Percentiles rank a stretch among this genome's conserved stretches.
Conservation (phyloP, 2,888 invertebrate genomes). For the Steinernema hermaphroditum region DNA sequence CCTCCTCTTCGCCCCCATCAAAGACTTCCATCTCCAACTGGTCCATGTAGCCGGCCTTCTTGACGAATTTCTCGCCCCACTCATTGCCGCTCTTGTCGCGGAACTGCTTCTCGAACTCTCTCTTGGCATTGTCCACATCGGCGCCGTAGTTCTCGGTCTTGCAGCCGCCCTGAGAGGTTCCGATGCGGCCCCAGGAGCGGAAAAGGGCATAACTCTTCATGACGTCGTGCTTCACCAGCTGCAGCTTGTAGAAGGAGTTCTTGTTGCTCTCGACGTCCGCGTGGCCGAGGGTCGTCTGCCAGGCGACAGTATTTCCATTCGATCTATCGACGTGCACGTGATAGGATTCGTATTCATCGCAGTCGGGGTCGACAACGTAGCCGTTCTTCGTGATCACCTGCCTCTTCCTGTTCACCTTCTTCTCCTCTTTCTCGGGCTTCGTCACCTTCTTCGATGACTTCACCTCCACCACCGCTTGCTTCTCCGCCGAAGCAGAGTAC, state of each 20-base stretch:
- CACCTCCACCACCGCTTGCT: neutral
- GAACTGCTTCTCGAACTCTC: slow-evolving; percentile 43
- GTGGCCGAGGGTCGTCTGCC: slow-evolving; percentile 67
- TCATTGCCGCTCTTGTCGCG: slow-evolving; percentile 31
- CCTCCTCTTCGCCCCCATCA: slow-evolving; percentile 3
- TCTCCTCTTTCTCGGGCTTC: neutral
- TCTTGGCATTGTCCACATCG: slow-evolving; percentile 55
- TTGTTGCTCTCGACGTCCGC: slow-evolving; percentile 82
- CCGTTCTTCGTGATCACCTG: slow-evolving; percentile 76
- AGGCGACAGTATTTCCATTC: slow-evolving; percentile 37
- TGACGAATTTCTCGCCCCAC: slow-evolving; percentile 71
- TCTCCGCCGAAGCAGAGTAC: neutral
- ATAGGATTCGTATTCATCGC: slow-evolving; percentile 52
- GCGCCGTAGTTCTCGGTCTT: slow-evolving; percentile 61
- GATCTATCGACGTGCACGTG: slow-evolving; percentile 55
- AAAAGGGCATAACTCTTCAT: slow-evolving; percentile 75
- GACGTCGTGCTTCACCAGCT: slow-evolving; percentile 79
- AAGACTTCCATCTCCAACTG: slow-evolving; percentile 86
- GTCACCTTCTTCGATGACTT: slow-evolving; percentile 43
- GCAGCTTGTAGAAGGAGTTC: slow-evolving; percentile 93
- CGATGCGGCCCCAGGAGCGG: slow-evolving; percentile 93
- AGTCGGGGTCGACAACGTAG: slow-evolving; percentile 88
- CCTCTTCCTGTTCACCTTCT: neutral
- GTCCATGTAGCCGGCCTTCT: slow-evolving; percentile 77
- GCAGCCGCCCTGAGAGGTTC: slow-evolving; percentile 81